Percentiles rank a stretch among this genome's conserved stretches.
Conservation (phyloP, 2,888 invertebrate species). For the Abrostola tripartita region DNA sequence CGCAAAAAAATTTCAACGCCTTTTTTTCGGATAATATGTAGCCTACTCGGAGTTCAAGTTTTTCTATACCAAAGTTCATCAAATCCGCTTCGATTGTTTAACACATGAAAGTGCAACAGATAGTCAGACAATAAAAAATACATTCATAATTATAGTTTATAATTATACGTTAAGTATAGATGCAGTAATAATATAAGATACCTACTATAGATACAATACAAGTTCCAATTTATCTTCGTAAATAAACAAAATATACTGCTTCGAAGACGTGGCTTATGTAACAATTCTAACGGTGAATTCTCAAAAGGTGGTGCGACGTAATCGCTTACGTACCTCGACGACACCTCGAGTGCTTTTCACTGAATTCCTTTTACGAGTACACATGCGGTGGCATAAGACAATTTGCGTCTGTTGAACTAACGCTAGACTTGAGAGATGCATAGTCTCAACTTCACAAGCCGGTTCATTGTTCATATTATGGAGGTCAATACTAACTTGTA, state of each 20-base stretch:
- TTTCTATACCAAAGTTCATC: too few species aligned
- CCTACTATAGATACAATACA: not conserved
- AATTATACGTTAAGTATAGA: too few species aligned
- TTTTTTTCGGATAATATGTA: too few species aligned
- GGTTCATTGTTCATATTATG: constrained; percentile 29
- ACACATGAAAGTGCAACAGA: too few species aligned
- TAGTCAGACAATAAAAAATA: too few species aligned
- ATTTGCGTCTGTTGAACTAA: not conserved
- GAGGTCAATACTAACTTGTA: constrained; percentile 62
- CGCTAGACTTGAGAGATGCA: not conserved
- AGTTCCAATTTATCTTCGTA: not conserved
- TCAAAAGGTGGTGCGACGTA: constrained; percentile 7
- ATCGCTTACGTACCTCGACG: not conserved
- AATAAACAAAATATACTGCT: not conserved
- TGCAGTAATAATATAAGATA: too few species aligned
- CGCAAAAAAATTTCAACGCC: too few species aligned
- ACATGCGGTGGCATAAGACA: not conserved
- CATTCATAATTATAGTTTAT: too few species aligned
- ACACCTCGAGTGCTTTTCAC: constrained; percentile 4
- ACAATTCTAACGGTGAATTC: constrained; percentile 2
- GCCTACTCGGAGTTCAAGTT: too few species aligned
- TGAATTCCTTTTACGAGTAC: not conserved
- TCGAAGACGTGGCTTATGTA: not conserved
- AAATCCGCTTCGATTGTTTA: too few species aligned
- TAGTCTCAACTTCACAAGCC: not conserved